Percentiles rank a stretch among this genome's conserved stretches.
Conservation (phyloP, 2,888 invertebrate species). For the Heliconius aoede region DNA sequence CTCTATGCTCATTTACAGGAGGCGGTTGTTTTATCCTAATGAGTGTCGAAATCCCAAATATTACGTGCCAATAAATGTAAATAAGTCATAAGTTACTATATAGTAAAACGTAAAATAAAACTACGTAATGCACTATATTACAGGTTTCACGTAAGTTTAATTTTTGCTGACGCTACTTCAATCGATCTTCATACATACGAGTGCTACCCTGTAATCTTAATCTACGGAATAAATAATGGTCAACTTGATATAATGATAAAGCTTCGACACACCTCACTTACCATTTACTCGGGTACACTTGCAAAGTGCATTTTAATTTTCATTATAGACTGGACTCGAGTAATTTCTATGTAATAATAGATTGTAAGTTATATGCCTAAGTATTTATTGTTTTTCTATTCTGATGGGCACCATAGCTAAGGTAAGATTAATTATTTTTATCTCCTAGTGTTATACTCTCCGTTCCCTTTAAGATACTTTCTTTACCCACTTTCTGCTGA, state of each 20-base stretch:
- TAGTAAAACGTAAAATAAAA: too few relatives aligned
- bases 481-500: too few relatives aligned
- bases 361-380: not conserved
- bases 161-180: slow-evolving; percentile 7
- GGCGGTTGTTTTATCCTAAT: too few relatives aligned
- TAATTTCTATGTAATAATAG: slow-evolving; percentile 1
- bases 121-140: too few relatives aligned
- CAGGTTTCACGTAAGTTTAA: not conserved
- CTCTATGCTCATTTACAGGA: too few relatives aligned
- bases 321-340: not conserved
- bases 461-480: too few relatives aligned
- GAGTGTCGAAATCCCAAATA: not conserved
- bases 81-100: not conserved
- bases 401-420: not conserved
- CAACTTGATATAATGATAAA: slow-evolving; percentile 20
- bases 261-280: slow-evolving; percentile 5
- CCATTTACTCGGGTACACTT: slow-evolving; percentile 17
- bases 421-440: not conserved
- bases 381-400: not conserved
- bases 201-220: slow-evolving; percentile 9
- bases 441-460: not conserved
- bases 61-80: not conserved
- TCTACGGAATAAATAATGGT: not conserved
- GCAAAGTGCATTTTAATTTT: slow-evolving; percentile 8
- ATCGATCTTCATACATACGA: not conserved